phyloP scores from a whole-genome alignment of 2,797 vertebrate species.

The Otolemur crassicaudatus region DNA sequence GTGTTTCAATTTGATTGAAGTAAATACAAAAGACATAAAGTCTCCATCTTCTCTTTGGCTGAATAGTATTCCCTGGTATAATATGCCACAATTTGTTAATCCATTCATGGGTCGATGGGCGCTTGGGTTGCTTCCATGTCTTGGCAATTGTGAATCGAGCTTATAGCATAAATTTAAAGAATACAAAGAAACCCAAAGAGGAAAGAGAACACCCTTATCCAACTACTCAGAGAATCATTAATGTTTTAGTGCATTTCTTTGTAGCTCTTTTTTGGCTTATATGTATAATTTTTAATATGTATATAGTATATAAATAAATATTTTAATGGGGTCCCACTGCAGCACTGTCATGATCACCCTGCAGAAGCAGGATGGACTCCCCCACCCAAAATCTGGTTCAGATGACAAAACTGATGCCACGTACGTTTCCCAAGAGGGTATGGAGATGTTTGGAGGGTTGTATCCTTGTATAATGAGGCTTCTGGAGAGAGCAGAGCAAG shows the following conservation, averaged over 20 bases:
- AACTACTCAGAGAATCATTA: not conserved
- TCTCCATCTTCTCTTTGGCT: too few species aligned
- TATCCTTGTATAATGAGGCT: not conserved
- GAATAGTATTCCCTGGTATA: too few species aligned
- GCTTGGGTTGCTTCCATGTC: too few species aligned
- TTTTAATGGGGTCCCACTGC: not conserved
- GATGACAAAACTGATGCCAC: not conserved
- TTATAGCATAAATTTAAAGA: not conserved
- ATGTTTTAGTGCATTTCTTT: not conserved
- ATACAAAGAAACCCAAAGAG: not conserved
- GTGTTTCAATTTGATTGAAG: too few species aligned
- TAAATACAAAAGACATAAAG: too few species aligned
- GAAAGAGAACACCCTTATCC: not conserved
- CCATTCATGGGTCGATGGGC: too few species aligned
- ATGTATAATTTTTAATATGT: not conserved
- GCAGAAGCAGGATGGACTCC: not conserved
- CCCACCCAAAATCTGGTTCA: not conserved
- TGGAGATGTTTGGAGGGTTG: not conserved
- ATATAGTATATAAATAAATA: not conserved
- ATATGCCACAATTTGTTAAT: too few species aligned
- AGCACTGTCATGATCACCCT: not conserved
- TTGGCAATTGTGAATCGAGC: too few species aligned
- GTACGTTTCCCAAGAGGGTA: not conserved
- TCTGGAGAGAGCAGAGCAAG: not conserved
- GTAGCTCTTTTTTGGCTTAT: not conserved